These are phyloP conservation scores for Alligator sinensis DNA, from an alignment of 2,113 vertebrate species.

Conservation along the genomic window DNA sequence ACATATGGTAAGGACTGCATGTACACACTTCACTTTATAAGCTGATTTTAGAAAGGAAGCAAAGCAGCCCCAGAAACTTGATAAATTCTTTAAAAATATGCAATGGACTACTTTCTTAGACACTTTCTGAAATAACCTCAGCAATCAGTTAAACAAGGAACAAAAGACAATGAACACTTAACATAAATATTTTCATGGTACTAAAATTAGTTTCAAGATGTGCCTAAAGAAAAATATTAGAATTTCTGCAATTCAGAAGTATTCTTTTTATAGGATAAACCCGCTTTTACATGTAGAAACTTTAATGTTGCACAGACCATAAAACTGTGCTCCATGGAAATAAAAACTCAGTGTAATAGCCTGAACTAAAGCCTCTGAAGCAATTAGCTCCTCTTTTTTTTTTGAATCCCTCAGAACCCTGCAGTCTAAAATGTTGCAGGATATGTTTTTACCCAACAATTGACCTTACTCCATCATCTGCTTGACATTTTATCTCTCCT, in stretches of 20 bases:
- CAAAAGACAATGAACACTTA: neutral
- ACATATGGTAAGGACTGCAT: conserved; percentile 67
- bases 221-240: conserved; percentile 34
- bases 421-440: neutral
- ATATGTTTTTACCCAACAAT: neutral
- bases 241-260: conserved; percentile 38
- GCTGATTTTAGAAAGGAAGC: conserved; percentile 32
- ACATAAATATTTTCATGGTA: neutral
- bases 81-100: neutral
- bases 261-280: conserved; percentile 43
- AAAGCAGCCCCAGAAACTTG: conserved; percentile 18
- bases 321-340: neutral
- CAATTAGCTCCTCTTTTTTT: neutral
- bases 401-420: conserved; percentile 14
- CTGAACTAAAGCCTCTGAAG: conserved; percentile 45
- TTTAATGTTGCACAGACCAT: conserved; percentile 71
- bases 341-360: conserved; percentile 2
- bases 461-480: conserved; percentile 14
- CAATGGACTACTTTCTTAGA: neutral
- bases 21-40: conserved; percentile 42
- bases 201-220: conserved; percentile 16
- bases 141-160: neutral
- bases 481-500: neutral
- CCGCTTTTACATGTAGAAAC: conserved; percentile 55
- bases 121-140: neutral